Conservation (phyloP, 2,888 invertebrate genomes). For the Argynnis bischoffii region DNA sequence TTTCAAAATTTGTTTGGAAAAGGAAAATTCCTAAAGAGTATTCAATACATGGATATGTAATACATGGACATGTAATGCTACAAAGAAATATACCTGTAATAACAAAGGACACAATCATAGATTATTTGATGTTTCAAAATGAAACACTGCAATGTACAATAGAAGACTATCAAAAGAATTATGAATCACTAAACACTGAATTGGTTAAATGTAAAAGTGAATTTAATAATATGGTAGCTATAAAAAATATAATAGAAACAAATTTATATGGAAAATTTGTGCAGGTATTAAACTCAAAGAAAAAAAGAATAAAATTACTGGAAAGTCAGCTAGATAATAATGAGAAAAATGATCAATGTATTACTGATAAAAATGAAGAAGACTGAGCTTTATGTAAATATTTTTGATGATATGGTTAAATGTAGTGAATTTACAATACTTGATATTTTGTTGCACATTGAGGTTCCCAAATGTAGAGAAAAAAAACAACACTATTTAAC, state of each 20-base stretch:
- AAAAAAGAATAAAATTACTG: constrained; percentile 60
- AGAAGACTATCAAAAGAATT: constrained; percentile 41
- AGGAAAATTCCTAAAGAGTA: constrained; percentile 51
- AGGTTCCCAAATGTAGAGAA: too few species aligned
- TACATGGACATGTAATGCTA: constrained; percentile 57
- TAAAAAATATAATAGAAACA: constrained; percentile 56
- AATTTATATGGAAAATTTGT: constrained; percentile 67
- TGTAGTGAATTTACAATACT: too few species aligned
- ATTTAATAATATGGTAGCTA: constrained; percentile 55
- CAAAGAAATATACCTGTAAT: constrained; percentile 41
- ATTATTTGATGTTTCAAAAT: constrained; percentile 58
- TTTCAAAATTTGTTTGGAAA: constrained; percentile 60
- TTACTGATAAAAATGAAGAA: neutral
- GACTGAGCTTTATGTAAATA: neutral
- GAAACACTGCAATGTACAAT: constrained; percentile 45
- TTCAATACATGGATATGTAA: constrained; percentile 50
- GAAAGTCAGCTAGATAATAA: constrained; percentile 53
- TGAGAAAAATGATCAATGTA: constrained; percentile 30
- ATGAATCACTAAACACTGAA: constrained; percentile 45
- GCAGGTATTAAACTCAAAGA: constrained; percentile 65
- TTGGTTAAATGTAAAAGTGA: constrained; percentile 54
- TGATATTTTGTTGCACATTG: too few species aligned
- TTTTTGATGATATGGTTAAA: too few species aligned
- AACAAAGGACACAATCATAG: constrained; percentile 54
- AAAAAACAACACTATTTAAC: too few species aligned